Conservation (phyloP, 2,888 invertebrate species). For the Microplitis manilae region DNA sequence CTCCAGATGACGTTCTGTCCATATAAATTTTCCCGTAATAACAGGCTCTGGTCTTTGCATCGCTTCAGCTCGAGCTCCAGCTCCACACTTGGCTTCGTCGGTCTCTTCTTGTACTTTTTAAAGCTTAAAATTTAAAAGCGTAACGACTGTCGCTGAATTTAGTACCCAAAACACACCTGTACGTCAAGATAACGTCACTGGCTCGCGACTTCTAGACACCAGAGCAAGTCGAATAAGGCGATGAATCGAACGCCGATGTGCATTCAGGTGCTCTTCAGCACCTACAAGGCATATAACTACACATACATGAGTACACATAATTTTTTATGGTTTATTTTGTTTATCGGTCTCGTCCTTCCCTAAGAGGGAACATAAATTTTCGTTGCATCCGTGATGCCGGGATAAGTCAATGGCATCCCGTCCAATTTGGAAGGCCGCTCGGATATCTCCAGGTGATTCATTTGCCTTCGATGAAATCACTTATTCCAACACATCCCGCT, state of each 20-base stretch:
- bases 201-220: slow-evolving; percentile 8
- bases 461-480: slow-evolving; percentile 35
- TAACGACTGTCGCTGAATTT: not conserved
- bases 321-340: not conserved
- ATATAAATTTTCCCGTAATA: slow-evolving; percentile 14
- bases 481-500: slow-evolving; percentile 16
- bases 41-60: not conserved
- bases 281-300: slow-evolving; percentile 31
- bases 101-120: not conserved
- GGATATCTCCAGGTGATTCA: slow-evolving; percentile 28
- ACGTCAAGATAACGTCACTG: slow-evolving; percentile 43
- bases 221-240: slow-evolving; percentile 51
- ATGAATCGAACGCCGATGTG: slow-evolving; percentile 52
- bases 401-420: slow-evolving; percentile 38
- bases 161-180: slow-evolving; percentile 42
- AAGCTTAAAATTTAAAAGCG: not conserved
- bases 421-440: slow-evolving; percentile 38
- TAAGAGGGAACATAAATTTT: slow-evolving; percentile 18
- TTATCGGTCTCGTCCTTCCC: not conserved
- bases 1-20: not conserved
- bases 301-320: not conserved
- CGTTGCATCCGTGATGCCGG: slow-evolving; percentile 40
- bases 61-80: not conserved
- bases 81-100: not conserved
- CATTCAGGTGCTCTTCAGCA: slow-evolving; percentile 43